These are phyloP conservation scores for Lethenteron camtschaticum DNA, from an alignment of 2,113 vertebrate species.

Conservation along the genomic window DNA sequence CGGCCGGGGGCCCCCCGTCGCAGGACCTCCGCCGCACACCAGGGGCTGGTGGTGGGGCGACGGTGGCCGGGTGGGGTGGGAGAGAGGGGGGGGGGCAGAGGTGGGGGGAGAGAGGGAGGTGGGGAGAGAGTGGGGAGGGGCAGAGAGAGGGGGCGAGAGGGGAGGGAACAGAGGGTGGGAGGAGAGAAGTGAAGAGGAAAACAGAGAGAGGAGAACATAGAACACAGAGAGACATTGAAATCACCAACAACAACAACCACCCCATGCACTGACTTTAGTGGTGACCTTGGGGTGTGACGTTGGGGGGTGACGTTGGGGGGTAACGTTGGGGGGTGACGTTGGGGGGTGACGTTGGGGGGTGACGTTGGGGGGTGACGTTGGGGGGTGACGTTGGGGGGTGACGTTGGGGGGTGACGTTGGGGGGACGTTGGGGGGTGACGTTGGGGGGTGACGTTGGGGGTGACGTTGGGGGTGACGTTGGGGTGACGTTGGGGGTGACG, in stretches of 20 bases:
- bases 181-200: neutral
- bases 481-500: no score
- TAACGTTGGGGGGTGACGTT: no score
- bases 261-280: no score
- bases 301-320: no score
- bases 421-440: no score
- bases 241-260: neutral
- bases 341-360: no score
- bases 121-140: neutral
- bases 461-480: no score
- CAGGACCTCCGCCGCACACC: neutral
- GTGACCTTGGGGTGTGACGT: no score
- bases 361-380: no score
- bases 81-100: neutral
- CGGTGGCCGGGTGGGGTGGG: neutral
- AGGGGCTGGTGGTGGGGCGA: neutral
- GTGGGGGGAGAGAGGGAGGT: neutral
- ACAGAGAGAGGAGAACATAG: neutral
- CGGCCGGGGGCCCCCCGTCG: neutral
- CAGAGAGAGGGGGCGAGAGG: neutral
- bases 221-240: neutral
- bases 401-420: no score
- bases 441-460: no score
- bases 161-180: neutral
- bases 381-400: no score